These are phyloP conservation scores for Diachasma alloeum DNA, from an alignment of 1,140 invertebrate genomes.

Conservation along the genomic window DNA sequence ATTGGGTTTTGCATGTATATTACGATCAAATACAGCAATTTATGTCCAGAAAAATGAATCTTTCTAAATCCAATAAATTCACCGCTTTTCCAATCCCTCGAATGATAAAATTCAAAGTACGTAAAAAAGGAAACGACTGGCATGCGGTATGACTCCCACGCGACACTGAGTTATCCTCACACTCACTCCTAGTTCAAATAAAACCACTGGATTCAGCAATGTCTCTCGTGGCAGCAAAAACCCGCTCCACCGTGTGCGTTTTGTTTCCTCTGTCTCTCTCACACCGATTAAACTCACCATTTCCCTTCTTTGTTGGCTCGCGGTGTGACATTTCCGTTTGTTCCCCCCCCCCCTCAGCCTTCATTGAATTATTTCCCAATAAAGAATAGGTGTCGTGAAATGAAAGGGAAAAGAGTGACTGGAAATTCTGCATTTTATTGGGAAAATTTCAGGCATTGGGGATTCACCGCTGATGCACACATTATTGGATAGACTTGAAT, in stretches of 20 bases:
- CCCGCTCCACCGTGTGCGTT: neutral
- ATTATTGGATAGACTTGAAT: neutral
- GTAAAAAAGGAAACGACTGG: conserved; percentile 32
- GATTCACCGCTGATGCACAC: neutral
- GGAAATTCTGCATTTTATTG: neutral
- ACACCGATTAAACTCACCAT: neutral
- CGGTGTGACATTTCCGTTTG: neutral
- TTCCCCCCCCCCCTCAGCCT: neutral
- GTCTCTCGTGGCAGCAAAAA: neutral
- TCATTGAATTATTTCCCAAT: neutral
- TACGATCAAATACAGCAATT: too few relatives aligned
- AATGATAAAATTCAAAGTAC: conserved; percentile 5
- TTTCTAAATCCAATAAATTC: too few relatives aligned
- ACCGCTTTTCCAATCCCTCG: neutral
- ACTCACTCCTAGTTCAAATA: neutral
- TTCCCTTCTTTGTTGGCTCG: neutral
- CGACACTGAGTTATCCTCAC: neutral
- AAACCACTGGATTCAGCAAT: neutral
- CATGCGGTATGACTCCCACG: conserved; percentile 39
- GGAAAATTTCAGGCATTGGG: neutral
- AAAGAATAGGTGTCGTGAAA: neutral
- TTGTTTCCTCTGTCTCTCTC: neutral
- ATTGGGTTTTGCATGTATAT: too few relatives aligned
- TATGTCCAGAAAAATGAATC: too few relatives aligned
- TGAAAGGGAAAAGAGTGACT: neutral